Conservation (phyloP, 2,797 vertebrate genomes). For the Pampus argenteus region DNA sequence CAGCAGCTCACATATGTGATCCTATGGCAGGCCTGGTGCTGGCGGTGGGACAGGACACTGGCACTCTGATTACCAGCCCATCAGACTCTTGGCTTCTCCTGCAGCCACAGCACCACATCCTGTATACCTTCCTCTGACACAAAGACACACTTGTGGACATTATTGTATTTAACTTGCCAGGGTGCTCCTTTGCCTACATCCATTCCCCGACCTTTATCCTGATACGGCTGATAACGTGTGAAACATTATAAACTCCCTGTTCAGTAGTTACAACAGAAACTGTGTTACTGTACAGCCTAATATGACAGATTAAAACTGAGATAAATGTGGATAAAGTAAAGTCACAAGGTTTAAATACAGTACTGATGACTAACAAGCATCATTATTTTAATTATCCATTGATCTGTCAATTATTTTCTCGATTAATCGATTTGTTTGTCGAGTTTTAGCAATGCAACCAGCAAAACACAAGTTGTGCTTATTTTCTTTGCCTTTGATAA, state of each 20-base stretch:
- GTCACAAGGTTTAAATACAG: too few relatives aligned
- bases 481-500: neutral
- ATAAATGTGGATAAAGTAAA: too few relatives aligned
- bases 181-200: neutral
- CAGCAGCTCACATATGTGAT: slow-evolving; percentile 72
- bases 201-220: neutral
- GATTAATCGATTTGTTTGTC: too few relatives aligned
- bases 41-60: slow-evolving; percentile 60
- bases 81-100: slow-evolving; percentile 74
- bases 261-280: too few relatives aligned
- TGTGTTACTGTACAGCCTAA: too few relatives aligned
- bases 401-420: too few relatives aligned
- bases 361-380: too few relatives aligned
- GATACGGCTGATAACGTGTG: too few relatives aligned
- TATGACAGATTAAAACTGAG: too few relatives aligned
- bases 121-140: slow-evolving; percentile 26
- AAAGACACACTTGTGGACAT: neutral
- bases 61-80: slow-evolving; percentile 72
- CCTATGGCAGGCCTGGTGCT: slow-evolving; percentile 44
- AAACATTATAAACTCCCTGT: too few relatives aligned
- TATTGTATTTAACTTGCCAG: neutral
- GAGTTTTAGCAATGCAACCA: neutral
- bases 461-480: neutral
- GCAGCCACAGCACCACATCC: slow-evolving; percentile 61
- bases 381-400: too few relatives aligned